Evolutionary conservation across 2,888 invertebrate genomes (phyloP), one percentile per base, ranked within the genome.

Genomic region (Netelia virgata): DNA sequence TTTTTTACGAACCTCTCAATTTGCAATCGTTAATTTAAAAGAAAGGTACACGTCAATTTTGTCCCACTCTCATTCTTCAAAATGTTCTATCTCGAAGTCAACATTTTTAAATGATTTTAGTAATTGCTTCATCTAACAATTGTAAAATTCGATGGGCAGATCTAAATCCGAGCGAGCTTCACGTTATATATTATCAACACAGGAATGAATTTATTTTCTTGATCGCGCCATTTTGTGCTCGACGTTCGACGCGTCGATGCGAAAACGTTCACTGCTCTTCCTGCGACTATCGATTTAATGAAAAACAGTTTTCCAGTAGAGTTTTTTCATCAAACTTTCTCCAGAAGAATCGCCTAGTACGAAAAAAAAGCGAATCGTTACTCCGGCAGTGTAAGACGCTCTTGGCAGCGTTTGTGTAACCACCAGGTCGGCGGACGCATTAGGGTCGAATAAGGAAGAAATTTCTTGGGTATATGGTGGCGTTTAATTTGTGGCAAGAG

Each of bases 401-500:
- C 18, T 14, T 43, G 53, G 50, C 57, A 18, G 68, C 73, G 84
- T 84, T 84, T 78, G 81, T 84, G 74, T 78, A 84, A 84, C 74
- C 78, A 74, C 20, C 77, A 50, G 74, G 63, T 18, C 16, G 57
- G 64, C 55, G 63, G 64, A 64, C 83, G 83, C 69, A 70, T 63
- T 69, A 80, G 64, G 18, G 53, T 87, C 88, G 81, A 88, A 84
- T 89, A 88, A 88, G 87, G 89, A 89, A 88, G 86, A 76, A 85
- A 84, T 86, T 87, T 88, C 88, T 87, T 86, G 79, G 76, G 57
- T 69, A 85, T 82, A 74, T 64, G 75, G 72, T 59, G 50, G 76
- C 84, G 76, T 86, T 89, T 88, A 81, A 88, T 89, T 88, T 82
- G 75, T 82, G 68, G 81, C 64, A 28, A 74, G 43, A 68, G 69